A percentile compares a stretch with the other conserved stretches of the same genome.
These are phyloP conservation scores for Brachionus paranguensis DNA, from an alignment of 1,140 invertebrate genomes.

Conservation along the genomic window DNA sequence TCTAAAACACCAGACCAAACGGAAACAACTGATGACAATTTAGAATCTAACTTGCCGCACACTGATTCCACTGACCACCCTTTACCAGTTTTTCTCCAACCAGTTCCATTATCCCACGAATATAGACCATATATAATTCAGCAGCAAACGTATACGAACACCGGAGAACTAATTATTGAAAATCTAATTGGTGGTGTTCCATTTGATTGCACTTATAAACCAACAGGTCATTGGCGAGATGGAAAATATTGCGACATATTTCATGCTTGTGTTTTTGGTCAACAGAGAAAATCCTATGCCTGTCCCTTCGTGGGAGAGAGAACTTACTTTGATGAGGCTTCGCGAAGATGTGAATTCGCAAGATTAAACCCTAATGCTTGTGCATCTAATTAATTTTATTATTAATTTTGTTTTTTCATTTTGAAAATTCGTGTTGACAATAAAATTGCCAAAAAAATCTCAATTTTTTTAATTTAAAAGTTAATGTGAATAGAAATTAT, in stretches of 20 bases:
- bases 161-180: conserved; percentile 4
- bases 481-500: neutral
- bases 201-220: conserved; percentile 16
- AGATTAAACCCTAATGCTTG: neutral
- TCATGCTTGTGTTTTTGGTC: conserved; percentile 36
- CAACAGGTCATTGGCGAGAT: conserved; percentile 28
- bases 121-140: neutral
- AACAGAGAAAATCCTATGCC: neutral
- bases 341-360: neutral
- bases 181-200: conserved; percentile 14
- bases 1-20: neutral
- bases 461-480: neutral
- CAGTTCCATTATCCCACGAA: neutral
- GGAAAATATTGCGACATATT: conserved; percentile 33
- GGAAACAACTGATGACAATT: neutral
- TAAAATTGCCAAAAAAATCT: neutral
- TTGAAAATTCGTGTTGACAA: neutral
- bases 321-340: conserved; percentile 33
- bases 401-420: neutral
- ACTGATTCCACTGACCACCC: neutral
- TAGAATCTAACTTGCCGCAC: neutral
- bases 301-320: conserved; percentile 5
- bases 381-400: neutral
- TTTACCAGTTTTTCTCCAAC: neutral
- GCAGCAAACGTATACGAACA: conserved; percentile 2